Evolutionary conservation across 37 sponge, comb jelly and placozoan species (phyloP).

Genomic region (Mnemiopsis leidyi): DNA sequence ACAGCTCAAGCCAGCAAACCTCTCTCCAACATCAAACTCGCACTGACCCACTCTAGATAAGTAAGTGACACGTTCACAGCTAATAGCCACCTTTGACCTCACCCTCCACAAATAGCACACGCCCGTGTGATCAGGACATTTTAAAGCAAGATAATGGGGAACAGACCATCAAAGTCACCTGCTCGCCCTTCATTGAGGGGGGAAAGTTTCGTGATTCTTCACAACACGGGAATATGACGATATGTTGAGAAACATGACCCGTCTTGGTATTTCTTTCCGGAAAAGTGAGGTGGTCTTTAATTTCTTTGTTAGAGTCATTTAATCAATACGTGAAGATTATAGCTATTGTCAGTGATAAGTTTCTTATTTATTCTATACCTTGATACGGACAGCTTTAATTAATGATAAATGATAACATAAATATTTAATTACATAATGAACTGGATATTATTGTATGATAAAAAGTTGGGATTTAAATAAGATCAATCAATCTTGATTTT

Average conservation of each 20-base stretch:
- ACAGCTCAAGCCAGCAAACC: no score
- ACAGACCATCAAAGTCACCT: neutral
- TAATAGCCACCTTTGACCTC: neutral
- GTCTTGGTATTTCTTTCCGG: neutral
- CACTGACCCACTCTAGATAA: neutral
- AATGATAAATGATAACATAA: no score
- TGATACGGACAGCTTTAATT: no score
- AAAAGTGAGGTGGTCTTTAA: neutral
- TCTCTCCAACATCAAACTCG: no score
- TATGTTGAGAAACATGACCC: neutral
- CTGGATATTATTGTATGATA: no score
- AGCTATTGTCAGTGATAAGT: no score
- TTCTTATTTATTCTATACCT: no score
- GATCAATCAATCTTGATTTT: no score
- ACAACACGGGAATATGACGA: neutral
- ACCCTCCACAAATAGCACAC: neutral
- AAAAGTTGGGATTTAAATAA: no score
- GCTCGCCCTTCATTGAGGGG: neutral
- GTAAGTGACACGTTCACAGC: neutral
- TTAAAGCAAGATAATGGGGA: neutral
- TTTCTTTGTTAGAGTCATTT: no score
- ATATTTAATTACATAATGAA: no score
- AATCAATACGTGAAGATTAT: no score
- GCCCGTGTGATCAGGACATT: neutral
- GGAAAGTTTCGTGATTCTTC: neutral